A percentile compares a stretch with the other conserved stretches of the same genome.
Evolutionary conservation across 1,140 invertebrate species (phyloP).

Genomic region (Aricia agestis): DNA sequence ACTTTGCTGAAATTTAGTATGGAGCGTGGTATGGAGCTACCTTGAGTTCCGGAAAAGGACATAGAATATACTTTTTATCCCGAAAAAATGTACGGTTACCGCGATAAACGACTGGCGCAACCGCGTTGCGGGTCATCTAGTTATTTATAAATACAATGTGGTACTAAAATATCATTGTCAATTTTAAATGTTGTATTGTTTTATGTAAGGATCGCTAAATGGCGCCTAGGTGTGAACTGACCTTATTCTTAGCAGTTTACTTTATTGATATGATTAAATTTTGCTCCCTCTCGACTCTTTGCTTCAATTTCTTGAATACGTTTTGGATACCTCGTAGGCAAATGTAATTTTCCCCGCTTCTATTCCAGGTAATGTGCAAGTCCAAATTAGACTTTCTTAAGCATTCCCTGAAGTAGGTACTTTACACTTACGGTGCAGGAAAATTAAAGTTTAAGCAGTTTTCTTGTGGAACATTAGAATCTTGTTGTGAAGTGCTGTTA

Average conservation of each 20-base stretch:
- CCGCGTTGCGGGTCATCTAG: too few relatives aligned
- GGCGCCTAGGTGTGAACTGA: too few relatives aligned
- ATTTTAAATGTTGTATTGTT: too few relatives aligned
- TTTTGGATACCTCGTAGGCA: neutral
- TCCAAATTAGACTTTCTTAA: neutral
- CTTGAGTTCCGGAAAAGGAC: too few relatives aligned
- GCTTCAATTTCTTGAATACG: neutral
- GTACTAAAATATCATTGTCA: too few relatives aligned
- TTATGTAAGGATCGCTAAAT: too few relatives aligned
- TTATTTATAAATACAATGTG: too few relatives aligned
- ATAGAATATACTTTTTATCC: too few relatives aligned
- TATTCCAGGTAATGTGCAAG: neutral
- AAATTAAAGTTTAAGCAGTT: neutral
- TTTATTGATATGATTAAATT: neutral
- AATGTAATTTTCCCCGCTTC: neutral
- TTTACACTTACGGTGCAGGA: neutral
- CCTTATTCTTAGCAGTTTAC: neutral
- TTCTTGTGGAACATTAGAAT: neutral
- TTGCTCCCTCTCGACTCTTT: neutral
- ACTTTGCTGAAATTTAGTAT: too few relatives aligned
- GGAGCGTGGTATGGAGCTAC: too few relatives aligned
- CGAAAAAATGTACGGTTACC: too few relatives aligned
- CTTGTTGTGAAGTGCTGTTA: neutral
- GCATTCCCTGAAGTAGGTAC: neutral
- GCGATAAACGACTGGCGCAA: too few relatives aligned